Evolutionary conservation across 2,797 vertebrate genomes (phyloP).

Genomic region (Fringilla coelebs): DNA sequence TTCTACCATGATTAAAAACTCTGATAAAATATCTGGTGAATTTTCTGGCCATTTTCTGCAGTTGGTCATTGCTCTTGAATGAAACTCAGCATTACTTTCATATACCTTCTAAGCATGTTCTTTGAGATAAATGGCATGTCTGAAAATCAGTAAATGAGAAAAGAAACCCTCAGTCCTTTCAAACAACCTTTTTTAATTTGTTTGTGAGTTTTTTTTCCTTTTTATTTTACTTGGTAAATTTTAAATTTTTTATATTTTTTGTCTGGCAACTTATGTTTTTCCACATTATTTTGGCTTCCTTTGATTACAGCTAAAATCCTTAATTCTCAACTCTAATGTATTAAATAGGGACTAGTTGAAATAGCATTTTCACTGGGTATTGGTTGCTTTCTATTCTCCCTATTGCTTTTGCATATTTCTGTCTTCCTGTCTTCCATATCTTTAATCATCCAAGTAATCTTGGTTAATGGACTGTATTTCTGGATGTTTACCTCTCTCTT

Average conservation of each 20-base stretch:
- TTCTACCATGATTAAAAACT: neutral
- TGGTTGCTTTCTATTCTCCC: neutral
- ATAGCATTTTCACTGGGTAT: neutral
- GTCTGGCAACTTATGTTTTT: neutral
- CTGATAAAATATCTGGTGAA: neutral
- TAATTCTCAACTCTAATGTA: neutral
- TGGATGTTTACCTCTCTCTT: neutral
- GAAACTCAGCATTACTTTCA: neutral
- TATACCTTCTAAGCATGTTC: neutral
- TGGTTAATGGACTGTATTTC: neutral
- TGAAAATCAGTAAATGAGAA: neutral
- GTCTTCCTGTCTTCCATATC: neutral
- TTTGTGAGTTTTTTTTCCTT: neutral
- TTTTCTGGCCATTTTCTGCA: neutral
- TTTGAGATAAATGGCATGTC: neutral
- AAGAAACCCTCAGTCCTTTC: neutral
- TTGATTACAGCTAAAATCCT: neutral
- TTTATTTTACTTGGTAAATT: neutral
- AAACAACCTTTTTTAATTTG: neutral
- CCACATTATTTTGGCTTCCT: neutral
- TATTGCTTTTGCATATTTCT: neutral
- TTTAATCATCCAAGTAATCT: neutral
- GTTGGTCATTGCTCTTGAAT: neutral
- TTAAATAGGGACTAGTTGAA: neutral
- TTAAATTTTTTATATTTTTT: neutral